Percentiles rank a stretch among this genome's conserved stretches.
Evolutionary conservation across 2,888 invertebrate genomes (phyloP).

Genomic region (Bugula neritina): DNA sequence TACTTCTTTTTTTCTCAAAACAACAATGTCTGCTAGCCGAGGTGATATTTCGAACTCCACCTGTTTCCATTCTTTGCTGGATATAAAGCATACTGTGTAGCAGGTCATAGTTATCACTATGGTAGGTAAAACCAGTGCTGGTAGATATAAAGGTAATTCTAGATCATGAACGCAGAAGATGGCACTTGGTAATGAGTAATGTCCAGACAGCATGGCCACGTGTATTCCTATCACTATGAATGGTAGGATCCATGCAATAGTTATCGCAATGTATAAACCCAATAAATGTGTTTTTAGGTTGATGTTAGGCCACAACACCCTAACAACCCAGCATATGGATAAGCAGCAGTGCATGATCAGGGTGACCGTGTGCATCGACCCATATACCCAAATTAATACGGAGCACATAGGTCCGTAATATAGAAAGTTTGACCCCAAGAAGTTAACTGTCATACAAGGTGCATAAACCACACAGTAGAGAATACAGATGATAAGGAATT

Average conservation of each 20-base stretch:
- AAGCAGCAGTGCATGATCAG: not conserved
- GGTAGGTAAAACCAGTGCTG: not conserved
- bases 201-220: not conserved
- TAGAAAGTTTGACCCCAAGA: not conserved
- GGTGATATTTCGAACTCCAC: slow-evolving; percentile 6
- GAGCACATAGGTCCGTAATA: not conserved
- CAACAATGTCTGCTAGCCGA: not conserved
- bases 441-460: not conserved
- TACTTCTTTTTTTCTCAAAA: not conserved
- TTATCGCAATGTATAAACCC: not conserved
- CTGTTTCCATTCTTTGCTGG: not conserved
- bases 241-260: not conserved
- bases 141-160: not conserved
- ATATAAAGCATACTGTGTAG: slow-evolving; percentile 2
- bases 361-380: not conserved
- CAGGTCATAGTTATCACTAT: not conserved
- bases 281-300: not conserved
- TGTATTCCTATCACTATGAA: not conserved
- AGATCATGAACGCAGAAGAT: slow-evolving; percentile 8
- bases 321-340: slow-evolving; percentile 1
- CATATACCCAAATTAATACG: slow-evolving; percentile 1
- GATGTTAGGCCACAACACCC: not conserved
- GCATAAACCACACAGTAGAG: not conserved
- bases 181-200: not conserved
- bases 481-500: not conserved